These are phyloP conservation scores for Drosophila borborema DNA, from an alignment of 2,888 invertebrate species.

Conservation along the genomic window DNA sequence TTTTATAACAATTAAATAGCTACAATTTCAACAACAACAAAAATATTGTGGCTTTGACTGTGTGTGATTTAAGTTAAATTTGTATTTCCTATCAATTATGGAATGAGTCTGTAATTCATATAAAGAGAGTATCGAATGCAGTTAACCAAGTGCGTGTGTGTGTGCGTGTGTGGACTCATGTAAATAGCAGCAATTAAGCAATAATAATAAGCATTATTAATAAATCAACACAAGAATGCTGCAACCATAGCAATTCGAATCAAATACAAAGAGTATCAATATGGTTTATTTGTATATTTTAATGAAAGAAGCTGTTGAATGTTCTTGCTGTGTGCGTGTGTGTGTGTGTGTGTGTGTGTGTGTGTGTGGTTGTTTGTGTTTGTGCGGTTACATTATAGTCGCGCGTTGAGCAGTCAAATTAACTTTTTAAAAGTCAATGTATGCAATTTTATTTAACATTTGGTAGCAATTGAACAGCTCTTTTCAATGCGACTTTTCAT, in stretches of 20 bases:
- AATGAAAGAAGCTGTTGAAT: conserved; percentile 25
- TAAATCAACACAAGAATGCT: conserved; percentile 68
- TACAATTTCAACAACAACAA: conserved; percentile 24
- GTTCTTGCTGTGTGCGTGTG: conserved; percentile 1
- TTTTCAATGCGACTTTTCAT: conserved; percentile 12
- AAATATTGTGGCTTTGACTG: conserved; percentile 14
- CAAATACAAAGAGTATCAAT: conserved; percentile 61
- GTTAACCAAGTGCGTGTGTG: neutral
- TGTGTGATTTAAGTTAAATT: conserved; percentile 13
- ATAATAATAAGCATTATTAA: conserved; percentile 81
- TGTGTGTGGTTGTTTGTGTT: neutral
- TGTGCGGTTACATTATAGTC: conserved; percentile 38
- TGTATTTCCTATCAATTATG: conserved; percentile 35
- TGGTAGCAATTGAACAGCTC: conserved; percentile 7
- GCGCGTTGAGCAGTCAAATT: conserved; percentile 57
- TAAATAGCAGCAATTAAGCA: conserved; percentile 77
- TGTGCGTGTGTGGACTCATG: conserved; percentile 30
- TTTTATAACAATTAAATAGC: conserved; percentile 53
- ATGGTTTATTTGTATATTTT: conserved; percentile 14
- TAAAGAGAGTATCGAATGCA: conserved; percentile 31
- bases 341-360: neutral
- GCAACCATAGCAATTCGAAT: conserved; percentile 22
- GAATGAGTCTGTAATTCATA: neutral
- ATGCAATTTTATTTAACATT: conserved; percentile 31
- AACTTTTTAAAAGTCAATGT: conserved; percentile 56